Base-by-base conservation (phyloP, 2,113 vertebrate species). In the Scytalopus superciliaris region DNA sequence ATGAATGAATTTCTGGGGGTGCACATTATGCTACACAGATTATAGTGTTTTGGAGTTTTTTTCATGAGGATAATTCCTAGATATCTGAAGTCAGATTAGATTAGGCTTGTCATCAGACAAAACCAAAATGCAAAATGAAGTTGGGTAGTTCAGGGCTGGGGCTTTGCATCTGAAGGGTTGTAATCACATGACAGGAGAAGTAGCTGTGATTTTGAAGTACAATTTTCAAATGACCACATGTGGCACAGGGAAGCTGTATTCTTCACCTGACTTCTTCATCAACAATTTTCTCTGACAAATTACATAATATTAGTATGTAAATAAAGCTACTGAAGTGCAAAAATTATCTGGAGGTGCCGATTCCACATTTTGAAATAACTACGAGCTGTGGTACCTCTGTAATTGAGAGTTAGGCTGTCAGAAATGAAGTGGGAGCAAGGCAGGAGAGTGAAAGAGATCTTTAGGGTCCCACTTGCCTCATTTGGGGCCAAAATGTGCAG, bases 111-210 rank as follows among this genome's bases (percentile, higher is more conserved):
- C 23, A 25, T 76, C 28, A 84, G 59, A n/a, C 5, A 73, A 78
- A 72, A 47, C 19, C 24, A 53, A 75, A 89, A 76, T 45, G 55
- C 30, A 15, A 47, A 89, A 31, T 3, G 6, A 68, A 47, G 50
- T 69, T 84, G 78, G 18, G n/a, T 42, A 53, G 10, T 60, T 94
- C 59, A 95, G 49, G 31, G 15, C 93, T 96, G 95, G 82, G 53
- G 63, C 49, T 95, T 77, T 81, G 84, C 22, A 2, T 93, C 79
- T 93, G 39, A 89, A 96, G 69, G 94, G 47, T 72, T 92, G 56
- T 69, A 70, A 91, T 81, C 21, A 62, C 39, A 76, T 93, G 52
- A 84, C 88, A 63, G 23, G 91, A 90, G 78, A 97, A 91, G 85
- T 44, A 66, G 47, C 24, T 72, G 24, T 68, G 74, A 82, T 69